These are phyloP conservation scores for Caranx melampygus DNA, from an alignment of 2,113 vertebrate genomes.

Conservation along the genomic window DNA sequence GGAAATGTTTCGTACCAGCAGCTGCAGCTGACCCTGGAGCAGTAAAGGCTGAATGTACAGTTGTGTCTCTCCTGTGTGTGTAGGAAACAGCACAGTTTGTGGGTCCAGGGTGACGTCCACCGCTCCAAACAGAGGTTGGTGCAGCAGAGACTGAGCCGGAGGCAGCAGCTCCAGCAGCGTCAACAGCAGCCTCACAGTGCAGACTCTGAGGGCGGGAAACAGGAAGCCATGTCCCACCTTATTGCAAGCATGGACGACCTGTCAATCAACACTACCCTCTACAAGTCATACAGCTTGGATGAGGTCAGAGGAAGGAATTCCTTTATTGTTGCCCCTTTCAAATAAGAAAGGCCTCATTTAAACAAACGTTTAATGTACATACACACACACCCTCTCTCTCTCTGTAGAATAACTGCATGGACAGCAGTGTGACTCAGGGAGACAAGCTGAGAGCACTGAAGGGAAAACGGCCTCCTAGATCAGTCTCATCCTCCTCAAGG, in stretches of 20 bases:
- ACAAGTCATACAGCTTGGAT: conserved; percentile 83
- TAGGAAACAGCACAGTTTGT: conserved; percentile 90
- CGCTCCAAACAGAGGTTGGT: conserved; percentile 85
- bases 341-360: neutral
- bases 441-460: conserved; percentile 94
- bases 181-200: conserved; percentile 25
- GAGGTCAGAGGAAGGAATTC: conserved; percentile 81
- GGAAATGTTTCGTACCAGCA: no score
- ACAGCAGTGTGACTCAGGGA: conserved; percentile 88
- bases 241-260: conserved; percentile 89
- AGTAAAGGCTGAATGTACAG: neutral
- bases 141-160: conserved; percentile 58
- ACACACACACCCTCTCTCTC: no score
- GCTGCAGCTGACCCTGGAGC: no score
- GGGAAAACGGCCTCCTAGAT: conserved; percentile 84
- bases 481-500: conserved; percentile 75
- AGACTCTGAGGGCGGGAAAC: conserved; percentile 47
- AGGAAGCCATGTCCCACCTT: conserved; percentile 79
- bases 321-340: neutral
- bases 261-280: conserved; percentile 83
- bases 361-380: neutral
- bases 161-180: conserved; percentile 60
- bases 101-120: conserved; percentile 90
- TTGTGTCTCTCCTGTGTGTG: neutral
- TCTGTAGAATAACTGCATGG: conserved; percentile 83